Evolutionary conservation across 2,888 invertebrate species (phyloP).

Genomic region (Cactoblastis cactorum): DNA sequence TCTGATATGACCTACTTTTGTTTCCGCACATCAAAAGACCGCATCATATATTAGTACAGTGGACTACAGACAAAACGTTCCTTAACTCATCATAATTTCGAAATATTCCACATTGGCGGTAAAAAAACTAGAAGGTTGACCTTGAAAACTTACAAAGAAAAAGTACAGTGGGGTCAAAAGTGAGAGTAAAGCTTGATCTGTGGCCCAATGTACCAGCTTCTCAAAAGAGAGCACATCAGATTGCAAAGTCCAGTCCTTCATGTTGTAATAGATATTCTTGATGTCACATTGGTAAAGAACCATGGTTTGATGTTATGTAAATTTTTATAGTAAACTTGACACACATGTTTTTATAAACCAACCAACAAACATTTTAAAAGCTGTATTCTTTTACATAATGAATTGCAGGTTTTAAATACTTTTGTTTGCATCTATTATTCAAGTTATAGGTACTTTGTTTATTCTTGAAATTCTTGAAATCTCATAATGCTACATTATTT

Average conservation of each 20-base stretch:
- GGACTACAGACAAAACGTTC: no score
- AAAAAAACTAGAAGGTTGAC: no score
- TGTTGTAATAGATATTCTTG: neutral
- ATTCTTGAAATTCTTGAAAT: no score
- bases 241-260: neutral
- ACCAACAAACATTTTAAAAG: neutral
- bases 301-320: neutral
- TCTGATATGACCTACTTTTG: neutral
- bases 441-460: no score
- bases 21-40: neutral
- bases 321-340: neutral
- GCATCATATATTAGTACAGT: neutral
- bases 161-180: neutral
- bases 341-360: neutral
- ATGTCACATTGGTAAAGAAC: neutral
- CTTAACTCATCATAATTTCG: no score
- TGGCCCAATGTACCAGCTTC: neutral
- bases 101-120: no score
- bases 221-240: conserved; percentile 4
- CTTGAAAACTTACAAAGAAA: neutral
- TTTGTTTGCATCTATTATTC: no score
- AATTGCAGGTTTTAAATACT: no score
- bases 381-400: no score
- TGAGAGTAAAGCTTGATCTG: neutral
- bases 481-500: no score